phyloP scores from a whole-genome alignment of 2,888 invertebrate genomes.

The Mycogona germanica region DNA sequence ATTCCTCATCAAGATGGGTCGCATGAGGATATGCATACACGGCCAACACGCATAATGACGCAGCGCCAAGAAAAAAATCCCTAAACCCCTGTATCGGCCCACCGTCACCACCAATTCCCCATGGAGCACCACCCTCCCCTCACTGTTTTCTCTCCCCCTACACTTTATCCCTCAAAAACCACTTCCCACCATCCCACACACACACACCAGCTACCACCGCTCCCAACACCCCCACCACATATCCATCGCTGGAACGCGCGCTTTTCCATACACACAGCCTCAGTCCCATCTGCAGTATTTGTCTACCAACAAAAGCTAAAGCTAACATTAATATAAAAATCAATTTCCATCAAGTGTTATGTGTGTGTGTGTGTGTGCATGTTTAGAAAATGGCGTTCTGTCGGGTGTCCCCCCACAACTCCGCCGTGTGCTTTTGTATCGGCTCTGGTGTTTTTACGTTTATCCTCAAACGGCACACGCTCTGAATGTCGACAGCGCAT shows the following conservation, averaged over 20 bases:
- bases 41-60: too few relatives aligned
- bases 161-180: neutral
- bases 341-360: constrained; percentile 16
- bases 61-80: too few relatives aligned
- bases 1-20: too few relatives aligned
- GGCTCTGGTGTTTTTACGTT: too few relatives aligned
- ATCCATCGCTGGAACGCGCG: constrained; percentile 8
- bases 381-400: constrained; percentile 13
- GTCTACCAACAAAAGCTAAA: constrained; percentile 13
- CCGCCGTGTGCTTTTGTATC: too few relatives aligned
- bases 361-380: constrained; percentile 9
- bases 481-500: too few relatives aligned
- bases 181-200: neutral
- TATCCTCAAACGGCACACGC: too few relatives aligned
- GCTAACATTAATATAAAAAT: constrained; percentile 18
- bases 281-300: neutral
- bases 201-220: neutral
- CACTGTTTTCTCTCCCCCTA: neutral
- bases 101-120: neutral
- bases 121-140: neutral
- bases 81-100: too few relatives aligned
- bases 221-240: neutral
- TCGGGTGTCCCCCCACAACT: too few relatives aligned
- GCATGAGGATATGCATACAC: too few relatives aligned
- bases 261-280: neutral